phyloP scores from a whole-genome alignment of 2,113 vertebrate genomes.

The Anser cygnoides region DNA sequence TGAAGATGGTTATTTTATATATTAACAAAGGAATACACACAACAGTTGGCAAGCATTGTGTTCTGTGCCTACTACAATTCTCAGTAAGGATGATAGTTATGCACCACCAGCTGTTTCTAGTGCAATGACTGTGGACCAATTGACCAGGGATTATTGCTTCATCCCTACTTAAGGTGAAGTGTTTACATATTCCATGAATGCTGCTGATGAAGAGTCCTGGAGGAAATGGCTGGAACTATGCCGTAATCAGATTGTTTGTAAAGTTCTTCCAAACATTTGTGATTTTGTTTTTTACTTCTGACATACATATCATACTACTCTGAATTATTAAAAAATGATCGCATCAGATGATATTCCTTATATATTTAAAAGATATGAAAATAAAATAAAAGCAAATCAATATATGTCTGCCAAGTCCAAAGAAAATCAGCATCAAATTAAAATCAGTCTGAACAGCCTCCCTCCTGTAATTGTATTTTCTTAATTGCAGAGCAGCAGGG shows the following conservation, averaged over 20 bases:
- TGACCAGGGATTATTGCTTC: constrained; percentile 54
- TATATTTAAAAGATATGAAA: background rate
- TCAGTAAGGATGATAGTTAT: constrained; percentile 22
- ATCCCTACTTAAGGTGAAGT: constrained; percentile 48
- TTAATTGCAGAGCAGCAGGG: too few relatives aligned
- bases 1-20: background rate
- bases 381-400: background rate
- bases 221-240: background rate
- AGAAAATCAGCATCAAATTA: background rate
- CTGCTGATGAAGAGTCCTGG: constrained; percentile 2
- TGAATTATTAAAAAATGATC: background rate
- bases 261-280: background rate
- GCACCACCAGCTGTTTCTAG: constrained; percentile 65
- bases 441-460: background rate
- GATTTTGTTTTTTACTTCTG: background rate
- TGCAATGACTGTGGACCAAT: constrained; percentile 38
- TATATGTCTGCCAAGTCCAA: background rate
- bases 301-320: background rate
- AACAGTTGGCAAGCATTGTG: constrained; percentile 38
- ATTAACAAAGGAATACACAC: constrained; percentile 12
- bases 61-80: constrained; percentile 5
- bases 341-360: background rate
- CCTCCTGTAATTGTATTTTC: background rate
- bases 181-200: constrained; percentile 46
- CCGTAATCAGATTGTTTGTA: background rate